phyloP scores from a whole-genome alignment of 2,113 vertebrate species.

The Zosterops hypoxanthus region DNA sequence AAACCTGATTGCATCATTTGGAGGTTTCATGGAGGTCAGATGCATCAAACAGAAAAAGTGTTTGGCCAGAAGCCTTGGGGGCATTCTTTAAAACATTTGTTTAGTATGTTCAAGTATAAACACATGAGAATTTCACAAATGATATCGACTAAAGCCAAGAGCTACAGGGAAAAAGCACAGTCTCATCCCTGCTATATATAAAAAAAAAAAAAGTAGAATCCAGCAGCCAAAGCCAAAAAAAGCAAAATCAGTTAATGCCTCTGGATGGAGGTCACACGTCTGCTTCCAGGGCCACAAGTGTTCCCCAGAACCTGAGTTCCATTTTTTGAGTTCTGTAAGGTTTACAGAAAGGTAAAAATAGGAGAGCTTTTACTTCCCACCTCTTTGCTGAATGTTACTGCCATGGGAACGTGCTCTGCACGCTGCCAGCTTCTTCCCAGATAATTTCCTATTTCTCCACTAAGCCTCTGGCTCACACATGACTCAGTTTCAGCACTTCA shows the following conservation, averaged over 20 bases:
- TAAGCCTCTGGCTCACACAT: slow-evolving; percentile 58
- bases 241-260: neutral
- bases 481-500: slow-evolving; percentile 57
- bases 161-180: neutral
- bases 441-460: slow-evolving; percentile 52
- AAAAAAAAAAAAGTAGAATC: neutral
- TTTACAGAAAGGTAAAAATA: slow-evolving; percentile 51
- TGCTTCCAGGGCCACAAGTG: neutral
- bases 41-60: neutral
- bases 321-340: neutral
- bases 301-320: neutral
- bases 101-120: neutral
- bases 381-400: slow-evolving; percentile 49
- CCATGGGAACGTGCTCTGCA: slow-evolving; percentile 57
- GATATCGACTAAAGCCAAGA: neutral
- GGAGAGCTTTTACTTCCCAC: slow-evolving; percentile 54
- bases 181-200: neutral
- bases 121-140: neutral
- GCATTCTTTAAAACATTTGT: slow-evolving; percentile 1
- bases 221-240: neutral
- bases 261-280: neutral
- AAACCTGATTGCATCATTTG: neutral
- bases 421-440: slow-evolving; percentile 15
- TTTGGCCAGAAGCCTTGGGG: neutral
- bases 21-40: slow-evolving; percentile 23